Base-by-base conservation (phyloP, 1,140 invertebrate species). In the Lethocerus indicus region DNA sequence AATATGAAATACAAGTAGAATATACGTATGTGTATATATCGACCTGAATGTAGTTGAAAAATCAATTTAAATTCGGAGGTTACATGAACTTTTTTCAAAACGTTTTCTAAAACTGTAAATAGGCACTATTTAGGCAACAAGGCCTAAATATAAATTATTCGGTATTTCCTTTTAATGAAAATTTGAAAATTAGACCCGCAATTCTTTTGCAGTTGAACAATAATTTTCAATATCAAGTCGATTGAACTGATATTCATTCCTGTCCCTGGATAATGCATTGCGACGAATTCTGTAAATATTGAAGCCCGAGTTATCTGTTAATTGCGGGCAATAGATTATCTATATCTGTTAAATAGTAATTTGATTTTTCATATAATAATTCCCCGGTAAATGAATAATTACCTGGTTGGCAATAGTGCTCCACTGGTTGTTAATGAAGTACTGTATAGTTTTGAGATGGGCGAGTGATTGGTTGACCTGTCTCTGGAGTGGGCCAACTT, bases 401-500 rank as follows among this genome's bases (percentile, higher is more conserved):
- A 75, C 75, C 65, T 74, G 68, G 55, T 75, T 67, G 49, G 78
- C 78, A 47, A 83, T 81, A 50, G 75, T 71, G n/a, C 73, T 72
- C 3, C 78, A 78, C 58, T 81, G 76, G 57, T 76, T 79, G 56
- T 81, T 74, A 29, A 85, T 71, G 59, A 80, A 83, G 57, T 75
- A 79, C 58, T 84, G 81, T 26, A 82, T 76, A 3, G 73, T 80
- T 54, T 79, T 78, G 16, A 84, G 69, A 59, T 83, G 79, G 32
- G 74, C 73, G 2, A 83, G 63, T 0, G 79, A 79, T 51, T 81
- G 76, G 59, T 84, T 83, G 14, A 83, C 70, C 61, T 78, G 73
- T 42, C 68, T 66, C 53, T 74, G 70, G 36, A 81, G 68, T 3
- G 81, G 81, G 52, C 72, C 69, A 47, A 81, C 57, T 55, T 83